Percentiles rank a stretch among this genome's conserved stretches.
Evolutionary conservation across 1,140 invertebrate genomes (phyloP).

Genomic region (Myzus persicae): DNA sequence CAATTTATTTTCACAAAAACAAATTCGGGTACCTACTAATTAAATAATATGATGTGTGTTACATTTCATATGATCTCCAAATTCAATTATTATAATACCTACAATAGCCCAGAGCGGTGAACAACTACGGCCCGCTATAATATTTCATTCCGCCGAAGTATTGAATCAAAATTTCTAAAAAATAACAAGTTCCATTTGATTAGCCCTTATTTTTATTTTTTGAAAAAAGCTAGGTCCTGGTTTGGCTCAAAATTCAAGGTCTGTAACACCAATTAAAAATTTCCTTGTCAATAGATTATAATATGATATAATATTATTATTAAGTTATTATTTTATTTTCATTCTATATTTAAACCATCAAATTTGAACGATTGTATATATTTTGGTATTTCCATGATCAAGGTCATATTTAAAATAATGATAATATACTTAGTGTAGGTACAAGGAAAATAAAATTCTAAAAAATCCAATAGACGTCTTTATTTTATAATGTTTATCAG

Average conservation of each 20-base stretch:
- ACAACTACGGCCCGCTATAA: too few species aligned
- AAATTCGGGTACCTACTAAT: neutral
- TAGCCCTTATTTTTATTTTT: too few species aligned
- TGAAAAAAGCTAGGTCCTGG: too few species aligned
- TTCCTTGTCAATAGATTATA: neutral
- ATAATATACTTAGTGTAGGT: neutral
- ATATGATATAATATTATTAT: neutral
- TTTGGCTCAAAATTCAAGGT: neutral
- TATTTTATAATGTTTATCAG: neutral
- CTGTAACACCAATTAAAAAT: neutral
- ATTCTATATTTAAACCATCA: neutral
- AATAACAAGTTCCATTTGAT: too few species aligned
- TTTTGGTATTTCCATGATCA: neutral
- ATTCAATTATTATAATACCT: neutral
- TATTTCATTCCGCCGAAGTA: too few species aligned
- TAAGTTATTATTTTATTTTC: neutral
- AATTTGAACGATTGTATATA: neutral
- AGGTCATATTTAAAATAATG: neutral
- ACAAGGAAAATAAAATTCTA: neutral
- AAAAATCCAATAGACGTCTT: neutral
- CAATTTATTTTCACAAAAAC: neutral
- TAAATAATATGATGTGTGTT: neutral
- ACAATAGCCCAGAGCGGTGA: neutral
- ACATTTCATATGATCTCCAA: neutral
- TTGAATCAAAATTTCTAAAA: too few species aligned